Conservation (phyloP, 2,113 vertebrate genomes). For the Felis chaus region DNA sequence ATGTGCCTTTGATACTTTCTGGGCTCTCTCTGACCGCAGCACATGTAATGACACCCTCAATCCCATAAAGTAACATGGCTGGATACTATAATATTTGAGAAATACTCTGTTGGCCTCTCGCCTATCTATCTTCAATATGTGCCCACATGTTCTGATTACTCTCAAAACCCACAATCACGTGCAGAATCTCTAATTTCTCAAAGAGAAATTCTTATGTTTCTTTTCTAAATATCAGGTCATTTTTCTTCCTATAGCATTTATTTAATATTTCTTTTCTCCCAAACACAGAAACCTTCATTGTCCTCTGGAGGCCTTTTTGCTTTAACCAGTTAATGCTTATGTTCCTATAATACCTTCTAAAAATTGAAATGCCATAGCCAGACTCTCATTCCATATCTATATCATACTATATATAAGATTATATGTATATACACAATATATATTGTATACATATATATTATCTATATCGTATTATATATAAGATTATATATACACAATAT, state of each 20-base stretch:
- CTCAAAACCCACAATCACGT: not conserved
- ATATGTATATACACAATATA: not conserved
- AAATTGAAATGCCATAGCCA: not conserved
- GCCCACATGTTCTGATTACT: not conserved
- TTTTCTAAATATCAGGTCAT: not conserved
- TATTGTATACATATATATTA: not conserved
- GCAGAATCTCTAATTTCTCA: not conserved
- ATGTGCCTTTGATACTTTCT: not conserved
- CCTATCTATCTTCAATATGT: not conserved
- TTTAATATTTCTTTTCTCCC: not conserved
- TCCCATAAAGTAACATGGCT: not conserved
- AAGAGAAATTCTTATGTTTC: not conserved
- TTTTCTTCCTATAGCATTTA: not conserved
- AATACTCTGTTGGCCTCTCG: not conserved
- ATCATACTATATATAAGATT: not conserved
- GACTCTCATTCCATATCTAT: not conserved
- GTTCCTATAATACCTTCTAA: not conserved
- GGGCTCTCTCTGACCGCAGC: not conserved
- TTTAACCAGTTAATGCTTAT: not conserved
- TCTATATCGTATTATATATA: not conserved
- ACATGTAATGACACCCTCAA: not conserved
- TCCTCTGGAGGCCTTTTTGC: not conserved
- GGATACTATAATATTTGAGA: not conserved
- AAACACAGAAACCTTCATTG: not conserved
- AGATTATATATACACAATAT: no score